These are phyloP conservation scores for Garrulus glandarius DNA, from an alignment of 2,797 vertebrate genomes.

Conservation along the genomic window DNA sequence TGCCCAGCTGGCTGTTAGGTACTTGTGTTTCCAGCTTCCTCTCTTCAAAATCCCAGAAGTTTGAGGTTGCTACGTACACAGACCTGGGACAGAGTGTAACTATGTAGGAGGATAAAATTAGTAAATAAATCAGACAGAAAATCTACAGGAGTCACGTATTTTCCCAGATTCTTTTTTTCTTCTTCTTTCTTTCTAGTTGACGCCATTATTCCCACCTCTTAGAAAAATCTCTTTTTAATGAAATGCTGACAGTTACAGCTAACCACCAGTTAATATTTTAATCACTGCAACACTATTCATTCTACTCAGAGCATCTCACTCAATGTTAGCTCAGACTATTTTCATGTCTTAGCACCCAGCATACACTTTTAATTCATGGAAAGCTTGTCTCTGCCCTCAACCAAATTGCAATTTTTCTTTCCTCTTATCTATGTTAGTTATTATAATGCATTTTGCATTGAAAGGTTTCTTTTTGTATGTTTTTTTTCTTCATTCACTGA, in stretches of 20 bases:
- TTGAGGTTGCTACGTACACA: fast-evolving
- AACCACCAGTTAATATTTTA: conserved; percentile 16
- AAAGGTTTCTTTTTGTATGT: not conserved
- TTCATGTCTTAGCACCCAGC: not conserved
- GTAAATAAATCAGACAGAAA: not conserved
- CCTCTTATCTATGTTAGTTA: conserved; percentile 7
- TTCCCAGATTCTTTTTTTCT: not conserved
- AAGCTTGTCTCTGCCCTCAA: not conserved
- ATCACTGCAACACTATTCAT: not conserved
- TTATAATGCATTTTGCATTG: not conserved
- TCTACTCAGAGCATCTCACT: not conserved
- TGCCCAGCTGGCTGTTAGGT: not conserved
- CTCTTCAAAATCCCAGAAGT: not conserved
- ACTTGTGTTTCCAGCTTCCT: not conserved
- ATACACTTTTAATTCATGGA: conserved; percentile 4
- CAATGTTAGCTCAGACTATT: not conserved
- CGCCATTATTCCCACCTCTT: not conserved
- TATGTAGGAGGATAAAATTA: not conserved
- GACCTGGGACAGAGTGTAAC: not conserved
- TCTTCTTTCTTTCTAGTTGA: not conserved
- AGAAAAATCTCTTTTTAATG: not conserved
- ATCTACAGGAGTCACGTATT: not conserved
- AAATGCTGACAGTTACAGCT: not conserved
- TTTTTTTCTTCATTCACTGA: not conserved
- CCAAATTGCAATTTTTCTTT: not conserved